These are phyloP conservation scores for Eira barbara DNA, from an alignment of 2,113 vertebrate genomes.

Conservation along the genomic window DNA sequence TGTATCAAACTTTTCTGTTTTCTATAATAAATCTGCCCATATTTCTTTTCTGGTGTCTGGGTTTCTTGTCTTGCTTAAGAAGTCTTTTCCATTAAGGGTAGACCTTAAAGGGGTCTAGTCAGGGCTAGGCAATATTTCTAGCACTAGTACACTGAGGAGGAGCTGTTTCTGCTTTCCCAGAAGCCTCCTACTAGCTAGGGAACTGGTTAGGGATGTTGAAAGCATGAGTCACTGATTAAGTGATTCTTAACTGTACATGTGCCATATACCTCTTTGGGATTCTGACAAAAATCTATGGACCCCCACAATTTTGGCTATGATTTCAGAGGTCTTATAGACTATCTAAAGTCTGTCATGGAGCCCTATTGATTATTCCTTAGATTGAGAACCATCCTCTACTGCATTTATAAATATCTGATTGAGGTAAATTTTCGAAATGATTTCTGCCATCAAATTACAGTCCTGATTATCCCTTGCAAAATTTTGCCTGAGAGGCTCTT, in stretches of 20 bases:
- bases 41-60: background rate
- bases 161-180: background rate
- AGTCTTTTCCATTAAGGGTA: background rate
- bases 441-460: background rate
- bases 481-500: background rate
- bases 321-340: background rate
- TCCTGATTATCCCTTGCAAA: background rate
- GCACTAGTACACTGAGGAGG: background rate
- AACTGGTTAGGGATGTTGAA: background rate
- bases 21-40: background rate
- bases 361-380: background rate
- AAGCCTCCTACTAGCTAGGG: background rate
- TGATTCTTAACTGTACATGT: background rate
- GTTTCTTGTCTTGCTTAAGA: background rate
- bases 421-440: background rate
- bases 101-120: background rate
- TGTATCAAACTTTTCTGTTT: background rate
- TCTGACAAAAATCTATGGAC: background rate
- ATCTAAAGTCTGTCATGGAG: background rate
- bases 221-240: background rate
- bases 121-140: background rate
- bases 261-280: background rate
- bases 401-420: background rate
- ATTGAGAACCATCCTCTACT: background rate
- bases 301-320: background rate